These are phyloP conservation scores for Amniataba percoides DNA, from an alignment of 2,797 vertebrate species.

Conservation along the genomic window DNA sequence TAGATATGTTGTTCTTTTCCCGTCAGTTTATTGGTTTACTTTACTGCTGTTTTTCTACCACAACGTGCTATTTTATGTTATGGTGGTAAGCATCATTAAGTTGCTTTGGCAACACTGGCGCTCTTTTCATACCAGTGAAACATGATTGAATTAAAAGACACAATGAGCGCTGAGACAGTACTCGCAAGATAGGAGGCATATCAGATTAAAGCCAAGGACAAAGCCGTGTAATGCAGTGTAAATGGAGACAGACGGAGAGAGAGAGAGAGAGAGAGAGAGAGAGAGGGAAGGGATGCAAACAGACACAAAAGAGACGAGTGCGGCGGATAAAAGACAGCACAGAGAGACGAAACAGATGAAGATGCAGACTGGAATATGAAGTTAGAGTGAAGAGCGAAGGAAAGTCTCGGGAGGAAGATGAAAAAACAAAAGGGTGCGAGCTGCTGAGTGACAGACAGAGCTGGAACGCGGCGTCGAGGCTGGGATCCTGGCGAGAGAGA, in stretches of 20 bases:
- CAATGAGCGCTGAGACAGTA: conserved; percentile 9
- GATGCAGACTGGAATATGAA: conserved; percentile 40
- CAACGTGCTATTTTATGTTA: not conserved
- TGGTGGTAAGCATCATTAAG: not conserved
- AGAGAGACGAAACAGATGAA: conserved; percentile 20
- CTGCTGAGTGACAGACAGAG: conserved; percentile 2
- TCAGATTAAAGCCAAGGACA: conserved; percentile 46
- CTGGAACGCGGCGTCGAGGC: conserved; percentile 7
- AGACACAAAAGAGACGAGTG: conserved; percentile 13
- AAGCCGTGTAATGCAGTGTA: conserved; percentile 34
- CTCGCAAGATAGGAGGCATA: conserved; percentile 3
- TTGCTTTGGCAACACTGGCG: conserved; percentile 13
- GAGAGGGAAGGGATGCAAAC: not conserved
- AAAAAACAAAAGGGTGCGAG: conserved; percentile 16
- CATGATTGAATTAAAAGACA: conserved; percentile 35
- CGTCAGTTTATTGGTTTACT: not conserved
- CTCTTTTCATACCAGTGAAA: conserved; percentile 19
- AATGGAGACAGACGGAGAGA: conserved; percentile 16
- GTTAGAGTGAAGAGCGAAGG: conserved; percentile 21
- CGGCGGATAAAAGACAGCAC: conserved; percentile 11
- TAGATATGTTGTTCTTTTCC: not conserved
- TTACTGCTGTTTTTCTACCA: not conserved
- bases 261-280: not conserved
- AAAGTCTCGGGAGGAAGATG: not conserved
- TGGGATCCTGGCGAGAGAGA: conserved; percentile 31